phyloP scores from a whole-genome alignment of 1,140 invertebrate species.

The Ylistrum balloti region DNA sequence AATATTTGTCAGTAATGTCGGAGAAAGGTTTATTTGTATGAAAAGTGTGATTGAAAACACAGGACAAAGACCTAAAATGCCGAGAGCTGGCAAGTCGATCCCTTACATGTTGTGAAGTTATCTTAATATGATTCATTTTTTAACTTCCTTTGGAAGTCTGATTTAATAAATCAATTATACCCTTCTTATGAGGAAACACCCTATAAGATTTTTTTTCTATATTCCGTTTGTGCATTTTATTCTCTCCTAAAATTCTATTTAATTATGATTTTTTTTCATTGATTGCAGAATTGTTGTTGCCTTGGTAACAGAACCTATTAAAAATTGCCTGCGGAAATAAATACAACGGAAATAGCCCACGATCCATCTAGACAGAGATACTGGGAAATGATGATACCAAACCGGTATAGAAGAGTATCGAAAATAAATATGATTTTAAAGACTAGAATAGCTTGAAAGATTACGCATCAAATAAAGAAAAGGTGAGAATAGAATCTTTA shows the following conservation, averaged over 20 bases:
- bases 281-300: background rate
- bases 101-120: too few relatives aligned
- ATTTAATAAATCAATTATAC: background rate
- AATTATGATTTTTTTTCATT: background rate
- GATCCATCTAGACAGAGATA: background rate
- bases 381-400: background rate
- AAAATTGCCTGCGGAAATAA: background rate
- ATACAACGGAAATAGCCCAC: background rate
- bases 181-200: too few relatives aligned
- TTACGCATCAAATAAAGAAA: background rate
- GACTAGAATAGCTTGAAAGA: background rate
- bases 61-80: too few relatives aligned
- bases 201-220: background rate
- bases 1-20: too few relatives aligned
- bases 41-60: too few relatives aligned
- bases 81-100: too few relatives aligned
- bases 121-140: too few relatives aligned
- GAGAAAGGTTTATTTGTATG: too few relatives aligned
- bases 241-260: background rate
- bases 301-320: background rate
- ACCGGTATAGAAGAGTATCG: too few relatives aligned
- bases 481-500: background rate
- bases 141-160: background rate
- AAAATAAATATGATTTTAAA: too few relatives aligned
- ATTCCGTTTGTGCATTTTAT: background rate